Evolutionary conservation across 2,797 vertebrate genomes (phyloP), one percentile per base, ranked within the genome.

Genomic region (Linurgus olivaceus): DNA sequence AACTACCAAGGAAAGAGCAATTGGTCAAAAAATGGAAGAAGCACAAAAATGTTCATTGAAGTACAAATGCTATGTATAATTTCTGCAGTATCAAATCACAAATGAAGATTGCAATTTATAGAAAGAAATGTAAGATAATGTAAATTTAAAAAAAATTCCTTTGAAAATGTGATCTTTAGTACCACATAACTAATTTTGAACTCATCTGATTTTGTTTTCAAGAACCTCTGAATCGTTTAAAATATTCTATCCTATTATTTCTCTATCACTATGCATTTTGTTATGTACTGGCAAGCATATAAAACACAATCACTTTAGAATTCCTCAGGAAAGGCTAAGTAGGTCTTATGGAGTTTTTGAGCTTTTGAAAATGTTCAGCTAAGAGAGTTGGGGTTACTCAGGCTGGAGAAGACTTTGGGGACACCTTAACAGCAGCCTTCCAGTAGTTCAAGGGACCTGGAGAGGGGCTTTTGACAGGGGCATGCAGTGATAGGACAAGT

Each of bases 1-100:
- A 54, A 68, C 8, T 71, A 47, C 19, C 14, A 84, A 47, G 31
- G 47, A 25, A 88, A 86, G 44, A 29, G 26, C 29, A 86, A 54
- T 24, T 81, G 77, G 50, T 90, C 66, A 78, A 76, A 91, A 93
- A 86, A 63, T 17, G 29, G 50, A 58, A 90, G 24, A 58, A 86
- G 18, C n/a, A 68, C 18, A 63, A 63, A 85, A 63, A 42, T 71
- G 4, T 33, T 90, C 1, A 1, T 63, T 88, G 57, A 77, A 80
- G 20, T 66, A 59, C 47, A 94, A 85, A 37, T 61, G 11, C 8
- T 75, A 18, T 1, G 0, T 50, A 28, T 61, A 44, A 14, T 68
- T 77, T 59, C 29, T 90, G 13, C 29, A 74, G 40, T 74, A 50
- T 77, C 52, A 72, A 88, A 88, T 72, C 59, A 78, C 13, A 78